Conservation (phyloP, 2,113 vertebrate species). For the Phasianus colchicus region DNA sequence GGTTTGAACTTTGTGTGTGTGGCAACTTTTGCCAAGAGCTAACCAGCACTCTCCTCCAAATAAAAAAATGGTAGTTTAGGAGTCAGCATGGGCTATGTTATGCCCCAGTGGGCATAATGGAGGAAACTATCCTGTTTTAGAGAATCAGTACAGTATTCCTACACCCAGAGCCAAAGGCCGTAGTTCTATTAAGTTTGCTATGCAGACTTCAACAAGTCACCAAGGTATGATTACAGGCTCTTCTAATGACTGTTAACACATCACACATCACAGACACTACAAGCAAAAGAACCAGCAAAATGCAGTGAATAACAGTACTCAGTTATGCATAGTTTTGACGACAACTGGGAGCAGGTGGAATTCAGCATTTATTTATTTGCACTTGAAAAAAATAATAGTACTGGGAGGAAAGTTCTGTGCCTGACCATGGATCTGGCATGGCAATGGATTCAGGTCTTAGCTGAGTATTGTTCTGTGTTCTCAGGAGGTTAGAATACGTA, state of each 20-base stretch:
- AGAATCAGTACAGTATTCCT: neutral
- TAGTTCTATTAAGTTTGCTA: neutral
- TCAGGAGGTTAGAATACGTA: neutral
- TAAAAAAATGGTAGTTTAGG: neutral
- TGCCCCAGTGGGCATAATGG: neutral
- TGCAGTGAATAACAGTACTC: neutral
- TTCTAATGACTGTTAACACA: neutral
- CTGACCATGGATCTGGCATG: neutral
- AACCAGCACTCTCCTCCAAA: neutral
- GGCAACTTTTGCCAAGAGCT: neutral
- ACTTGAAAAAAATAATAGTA: neutral
- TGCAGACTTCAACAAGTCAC: neutral
- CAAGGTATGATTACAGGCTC: neutral
- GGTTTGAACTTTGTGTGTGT: neutral
- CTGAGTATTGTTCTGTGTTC: neutral
- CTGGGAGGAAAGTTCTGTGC: neutral
- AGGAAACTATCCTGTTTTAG: neutral
- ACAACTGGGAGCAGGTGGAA: neutral
- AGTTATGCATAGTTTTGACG: neutral
- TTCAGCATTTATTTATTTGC: neutral
- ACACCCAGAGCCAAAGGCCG: neutral
- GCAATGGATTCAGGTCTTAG: neutral
- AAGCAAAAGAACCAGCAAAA: neutral
- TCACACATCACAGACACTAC: neutral
- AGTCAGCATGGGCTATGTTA: neutral